Percentiles rank a stretch among this genome's conserved stretches.
Evolutionary conservation across 2,888 invertebrate genomes (phyloP).

Genomic region (Cantharis rustica): DNA sequence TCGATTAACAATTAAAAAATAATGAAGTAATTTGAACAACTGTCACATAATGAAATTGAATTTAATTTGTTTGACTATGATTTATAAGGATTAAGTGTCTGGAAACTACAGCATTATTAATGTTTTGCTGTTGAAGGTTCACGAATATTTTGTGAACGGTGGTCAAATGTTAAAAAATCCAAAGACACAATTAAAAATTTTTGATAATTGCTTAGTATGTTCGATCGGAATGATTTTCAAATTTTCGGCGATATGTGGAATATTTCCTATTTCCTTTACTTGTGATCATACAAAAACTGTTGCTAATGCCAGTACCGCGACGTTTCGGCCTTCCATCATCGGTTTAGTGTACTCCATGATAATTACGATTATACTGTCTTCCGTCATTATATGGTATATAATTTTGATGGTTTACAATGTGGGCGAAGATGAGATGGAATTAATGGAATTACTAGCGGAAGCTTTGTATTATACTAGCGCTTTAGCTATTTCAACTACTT

Average conservation of each 20-base stretch:
- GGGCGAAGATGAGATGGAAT: background rate
- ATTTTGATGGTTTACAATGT: background rate
- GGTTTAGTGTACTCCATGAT: constrained; percentile 1
- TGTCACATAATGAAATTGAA: background rate
- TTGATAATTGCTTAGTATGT: background rate
- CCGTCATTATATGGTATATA: constrained; percentile 1
- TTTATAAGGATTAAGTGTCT: background rate
- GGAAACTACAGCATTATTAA: background rate
- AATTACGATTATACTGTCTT: background rate
- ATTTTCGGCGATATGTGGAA: constrained; percentile 4
- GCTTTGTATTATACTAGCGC: constrained; percentile 3
- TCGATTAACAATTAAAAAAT: background rate
- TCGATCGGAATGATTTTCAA: background rate
- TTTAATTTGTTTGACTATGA: background rate
- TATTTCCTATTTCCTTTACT: background rate
- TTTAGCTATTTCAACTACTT: background rate
- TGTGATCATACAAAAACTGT: background rate
- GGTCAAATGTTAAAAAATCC: background rate
- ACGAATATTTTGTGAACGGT: background rate
- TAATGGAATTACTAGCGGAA: constrained; percentile 11
- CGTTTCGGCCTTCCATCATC: background rate
- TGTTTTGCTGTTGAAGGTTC: background rate
- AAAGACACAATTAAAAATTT: background rate
- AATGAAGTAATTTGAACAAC: background rate
- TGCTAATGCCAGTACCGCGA: background rate